A percentile compares a stretch with the other conserved stretches of the same genome.
These are phyloP conservation scores for Sparidentex hasta DNA, from an alignment of 2,797 vertebrate species.

Conservation along the genomic window DNA sequence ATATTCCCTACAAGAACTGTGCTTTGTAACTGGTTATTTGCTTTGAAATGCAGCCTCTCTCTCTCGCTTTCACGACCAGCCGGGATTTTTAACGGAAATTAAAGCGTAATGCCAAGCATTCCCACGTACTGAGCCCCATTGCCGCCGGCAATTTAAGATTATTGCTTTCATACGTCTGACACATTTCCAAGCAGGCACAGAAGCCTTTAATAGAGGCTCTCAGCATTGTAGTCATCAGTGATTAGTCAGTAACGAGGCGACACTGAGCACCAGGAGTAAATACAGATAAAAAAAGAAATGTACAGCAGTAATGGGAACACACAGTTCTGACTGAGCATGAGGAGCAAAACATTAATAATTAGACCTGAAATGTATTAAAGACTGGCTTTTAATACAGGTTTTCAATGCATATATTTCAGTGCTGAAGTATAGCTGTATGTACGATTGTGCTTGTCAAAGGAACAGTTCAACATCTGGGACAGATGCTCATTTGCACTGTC, in stretches of 20 bases:
- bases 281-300: neutral
- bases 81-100: constrained; percentile 9
- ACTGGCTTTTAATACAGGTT: neutral
- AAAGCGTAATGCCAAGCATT: constrained; percentile 17
- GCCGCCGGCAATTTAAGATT: constrained; percentile 3
- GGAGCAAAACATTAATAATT: constrained; percentile 1
- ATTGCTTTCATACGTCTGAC: constrained; percentile 11
- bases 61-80: neutral
- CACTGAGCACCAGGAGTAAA: constrained; percentile 2
- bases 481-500: too few species aligned
- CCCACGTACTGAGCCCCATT: neutral
- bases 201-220: constrained; percentile 28
- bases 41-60: constrained; percentile 7
- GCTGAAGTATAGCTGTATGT: neutral
- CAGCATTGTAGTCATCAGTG: constrained; percentile 9
- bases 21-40: constrained; percentile 12
- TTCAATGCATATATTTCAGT: neutral
- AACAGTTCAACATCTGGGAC: neutral
- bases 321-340: neutral
- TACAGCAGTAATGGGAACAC: neutral
- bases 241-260: constrained; percentile 13
- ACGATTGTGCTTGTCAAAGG: neutral
- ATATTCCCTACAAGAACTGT: constrained; percentile 13
- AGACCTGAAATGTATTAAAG: neutral
- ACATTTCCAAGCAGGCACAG: constrained; percentile 3